Evolutionary conservation across 2,113 vertebrate species (phyloP), one percentile per base, ranked within the genome.

Genomic region (Osmerus eperlanus): DNA sequence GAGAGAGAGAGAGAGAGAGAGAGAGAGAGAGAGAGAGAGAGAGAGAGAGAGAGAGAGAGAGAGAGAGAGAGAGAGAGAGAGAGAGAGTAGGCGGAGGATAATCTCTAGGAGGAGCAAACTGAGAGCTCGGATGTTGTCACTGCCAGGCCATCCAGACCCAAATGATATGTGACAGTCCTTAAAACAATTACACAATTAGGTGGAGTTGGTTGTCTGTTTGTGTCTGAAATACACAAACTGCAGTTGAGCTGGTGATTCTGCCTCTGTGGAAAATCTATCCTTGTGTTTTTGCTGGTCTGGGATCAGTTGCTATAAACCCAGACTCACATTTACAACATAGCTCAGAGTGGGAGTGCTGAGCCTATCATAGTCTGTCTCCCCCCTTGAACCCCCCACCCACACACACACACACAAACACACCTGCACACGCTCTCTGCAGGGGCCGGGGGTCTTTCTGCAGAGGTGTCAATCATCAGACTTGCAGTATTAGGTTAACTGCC

Each of bases 121-220:
- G 61, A 68, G 70, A 65, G 68, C 53, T 47, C 66, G 23, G 71
- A 70, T 79, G 36, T 68, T 78, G 76, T 67, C 67, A 73, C 68
- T 73, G 52, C 64, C 5, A 25, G 51, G 58, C 60, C 41, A 65
- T 60, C 60, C 51, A 67, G 52, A 68, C 41, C 70, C 78, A 76
- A 47, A 81, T 53, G 65, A 41, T 47, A 68, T 65, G 41, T 74
- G 73, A 75, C 81, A 65, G 36, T 29, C 70, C 67, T 63, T 71
- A 76, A 79, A 75, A 76, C 75, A 74, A 77, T 78, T 63, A 71
- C 74, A 70, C 61, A 74, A 64, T 76, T 73, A 83, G 54, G 82
- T 19, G 67, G 63, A 16, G 52, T 32, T 11, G 29, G 51, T 4
- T 2, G 41, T 72, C 77, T 70, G 41, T 72, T 76, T 70, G 36